These are phyloP conservation scores for Morinoia aosen DNA, from an alignment of 2,888 invertebrate species.

Conservation along the genomic window DNA sequence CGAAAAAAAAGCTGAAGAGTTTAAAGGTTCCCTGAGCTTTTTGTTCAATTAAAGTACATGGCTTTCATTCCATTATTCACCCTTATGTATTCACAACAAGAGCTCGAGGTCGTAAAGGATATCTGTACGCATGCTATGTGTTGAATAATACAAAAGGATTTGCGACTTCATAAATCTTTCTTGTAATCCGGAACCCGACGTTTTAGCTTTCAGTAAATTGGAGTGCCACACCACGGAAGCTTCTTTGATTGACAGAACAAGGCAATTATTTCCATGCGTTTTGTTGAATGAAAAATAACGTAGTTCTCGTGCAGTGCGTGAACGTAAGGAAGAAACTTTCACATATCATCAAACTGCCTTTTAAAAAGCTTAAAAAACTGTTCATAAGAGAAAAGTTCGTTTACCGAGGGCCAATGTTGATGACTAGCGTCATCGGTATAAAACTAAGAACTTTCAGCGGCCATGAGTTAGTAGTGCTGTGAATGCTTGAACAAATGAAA, in stretches of 20 bases:
- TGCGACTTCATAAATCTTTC: background rate
- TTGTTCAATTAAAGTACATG: background rate
- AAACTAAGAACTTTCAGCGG: background rate
- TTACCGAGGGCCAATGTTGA: too few relatives aligned
- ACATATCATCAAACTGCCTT: background rate
- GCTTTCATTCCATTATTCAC: background rate
- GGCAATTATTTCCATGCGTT: background rate
- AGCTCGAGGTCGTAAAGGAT: background rate
- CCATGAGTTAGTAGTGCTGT: background rate
- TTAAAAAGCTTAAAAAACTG: too few relatives aligned
- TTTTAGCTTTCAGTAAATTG: background rate
- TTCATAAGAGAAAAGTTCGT: too few relatives aligned
- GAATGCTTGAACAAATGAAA: background rate
- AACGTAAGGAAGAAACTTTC: background rate
- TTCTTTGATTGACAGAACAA: background rate
- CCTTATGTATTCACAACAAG: background rate
- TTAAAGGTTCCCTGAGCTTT: background rate
- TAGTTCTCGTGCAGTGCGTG: background rate
- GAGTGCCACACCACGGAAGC: background rate
- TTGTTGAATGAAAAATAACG: background rate
- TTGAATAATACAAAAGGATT: background rate
- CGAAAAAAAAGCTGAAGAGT: background rate
- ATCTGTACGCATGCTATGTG: background rate
- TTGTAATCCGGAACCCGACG: background rate
- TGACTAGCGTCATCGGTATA: background rate